Conservation (phyloP, 2,888 invertebrate species). For the Drosophila eohydei region DNA sequence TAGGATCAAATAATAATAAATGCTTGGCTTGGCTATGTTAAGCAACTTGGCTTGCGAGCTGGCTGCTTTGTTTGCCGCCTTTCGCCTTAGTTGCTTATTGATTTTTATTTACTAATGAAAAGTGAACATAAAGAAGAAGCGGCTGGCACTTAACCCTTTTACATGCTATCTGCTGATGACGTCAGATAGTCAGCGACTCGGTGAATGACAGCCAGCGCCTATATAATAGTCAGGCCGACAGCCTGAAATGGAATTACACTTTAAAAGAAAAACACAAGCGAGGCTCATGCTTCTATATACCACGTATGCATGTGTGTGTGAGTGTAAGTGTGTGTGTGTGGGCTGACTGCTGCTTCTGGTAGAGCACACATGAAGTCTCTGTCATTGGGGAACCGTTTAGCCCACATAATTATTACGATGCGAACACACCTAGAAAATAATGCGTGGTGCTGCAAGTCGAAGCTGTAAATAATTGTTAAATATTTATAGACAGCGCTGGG, state of each 20-base stretch:
- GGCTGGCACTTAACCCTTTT: conserved; percentile 69
- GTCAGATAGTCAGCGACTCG: conserved; percentile 62
- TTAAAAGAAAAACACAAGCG: conserved; percentile 53
- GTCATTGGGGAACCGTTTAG: conserved; percentile 61
- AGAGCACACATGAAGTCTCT: conserved; percentile 58
- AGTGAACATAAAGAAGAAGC: conserved; percentile 62
- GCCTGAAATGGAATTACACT: conserved; percentile 48
- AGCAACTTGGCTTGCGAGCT: conserved; percentile 26
- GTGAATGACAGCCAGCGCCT: conserved; percentile 42
- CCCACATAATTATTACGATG: conserved; percentile 75
- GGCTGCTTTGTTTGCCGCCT: conserved; percentile 18
- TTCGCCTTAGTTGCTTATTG: conserved; percentile 52
- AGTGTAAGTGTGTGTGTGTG: conserved; percentile 5
- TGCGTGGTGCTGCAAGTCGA: conserved; percentile 69
- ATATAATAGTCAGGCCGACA: conserved; percentile 29
- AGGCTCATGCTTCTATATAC: conserved; percentile 7
- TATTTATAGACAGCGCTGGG: conserved; percentile 52
- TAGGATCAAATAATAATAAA: conserved; percentile 12
- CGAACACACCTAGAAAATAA: conserved; percentile 53
- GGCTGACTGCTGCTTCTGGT: conserved; percentile 29
- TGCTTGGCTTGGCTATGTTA: conserved; percentile 1
- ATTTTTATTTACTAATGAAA: conserved; percentile 78
- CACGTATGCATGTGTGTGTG: conserved; percentile 2
- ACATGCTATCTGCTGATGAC: conserved; percentile 77
- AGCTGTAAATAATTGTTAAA: conserved; percentile 66